Conservation (phyloP, 2,797 vertebrate genomes). For the Siniperca undulata region DNA sequence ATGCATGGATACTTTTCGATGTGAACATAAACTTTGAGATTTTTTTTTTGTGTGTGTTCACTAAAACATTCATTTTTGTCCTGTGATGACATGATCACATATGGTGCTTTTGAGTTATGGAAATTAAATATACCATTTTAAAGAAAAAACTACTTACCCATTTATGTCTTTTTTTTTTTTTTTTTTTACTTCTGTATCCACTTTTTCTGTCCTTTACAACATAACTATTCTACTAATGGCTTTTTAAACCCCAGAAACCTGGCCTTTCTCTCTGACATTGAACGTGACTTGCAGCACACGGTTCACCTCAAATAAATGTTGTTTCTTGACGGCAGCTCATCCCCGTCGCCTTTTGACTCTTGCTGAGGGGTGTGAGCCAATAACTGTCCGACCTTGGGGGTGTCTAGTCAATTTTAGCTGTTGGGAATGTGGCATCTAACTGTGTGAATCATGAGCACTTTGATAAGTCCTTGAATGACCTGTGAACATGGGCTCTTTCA, state of each 20-base stretch:
- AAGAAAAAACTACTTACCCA: background rate
- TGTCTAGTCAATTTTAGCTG: constrained; percentile 58
- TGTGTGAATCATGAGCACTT: constrained; percentile 60
- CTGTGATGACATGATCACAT: background rate
- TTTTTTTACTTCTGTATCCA: background rate
- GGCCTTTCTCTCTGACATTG: constrained; percentile 40
- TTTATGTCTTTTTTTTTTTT: background rate
- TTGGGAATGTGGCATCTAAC: constrained; percentile 50
- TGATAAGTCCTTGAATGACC: constrained; percentile 72
- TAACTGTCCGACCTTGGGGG: constrained; percentile 50
- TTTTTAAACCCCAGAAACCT: constrained; percentile 16
- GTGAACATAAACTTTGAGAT: background rate
- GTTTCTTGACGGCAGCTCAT: constrained; percentile 40
- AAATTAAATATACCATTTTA: background rate
- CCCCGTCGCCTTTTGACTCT: constrained; percentile 53
- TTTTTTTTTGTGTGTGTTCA: too few species aligned
- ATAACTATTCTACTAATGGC: constrained; percentile 23
- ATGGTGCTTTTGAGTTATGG: background rate
- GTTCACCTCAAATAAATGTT: constrained; percentile 51
- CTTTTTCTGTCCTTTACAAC: background rate
- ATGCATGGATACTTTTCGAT: background rate
- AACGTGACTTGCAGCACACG: constrained; percentile 48
- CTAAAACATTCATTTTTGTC: background rate
- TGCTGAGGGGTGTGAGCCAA: constrained; percentile 55
- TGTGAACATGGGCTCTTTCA: constrained; percentile 38